Percentiles rank a stretch among this genome's conserved stretches.
These are phyloP conservation scores for Grallaria varia DNA, from an alignment of 2,113 vertebrate genomes.

Conservation along the genomic window DNA sequence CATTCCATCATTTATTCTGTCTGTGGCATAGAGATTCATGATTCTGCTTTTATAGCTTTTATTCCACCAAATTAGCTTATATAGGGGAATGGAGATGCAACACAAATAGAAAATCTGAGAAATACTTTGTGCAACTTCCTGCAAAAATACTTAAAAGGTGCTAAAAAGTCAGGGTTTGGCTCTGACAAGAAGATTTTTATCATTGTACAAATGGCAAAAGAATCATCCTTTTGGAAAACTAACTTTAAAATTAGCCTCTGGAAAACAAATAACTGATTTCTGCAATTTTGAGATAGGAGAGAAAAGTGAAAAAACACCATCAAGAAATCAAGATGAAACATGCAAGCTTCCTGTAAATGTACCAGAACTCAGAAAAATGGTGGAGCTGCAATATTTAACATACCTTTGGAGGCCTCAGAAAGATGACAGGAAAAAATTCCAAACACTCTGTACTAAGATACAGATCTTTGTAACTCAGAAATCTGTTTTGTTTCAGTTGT, in stretches of 20 bases:
- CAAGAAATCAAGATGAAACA: background rate
- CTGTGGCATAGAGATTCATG: background rate
- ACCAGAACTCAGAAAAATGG: background rate
- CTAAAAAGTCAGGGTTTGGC: background rate
- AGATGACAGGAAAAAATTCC: background rate
- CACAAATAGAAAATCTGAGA: background rate
- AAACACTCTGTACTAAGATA: background rate
- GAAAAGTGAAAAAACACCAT: background rate
- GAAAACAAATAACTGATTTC: background rate
- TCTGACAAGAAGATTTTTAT: background rate
- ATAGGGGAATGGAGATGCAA: background rate
- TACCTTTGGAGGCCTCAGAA: background rate
- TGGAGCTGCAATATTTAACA: background rate
- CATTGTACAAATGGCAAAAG: background rate
- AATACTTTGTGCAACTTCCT: background rate
- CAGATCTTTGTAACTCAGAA: background rate
- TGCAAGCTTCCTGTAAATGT: background rate
- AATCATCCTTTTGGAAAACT: background rate
- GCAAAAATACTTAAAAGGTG: background rate
- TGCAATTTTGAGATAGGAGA: background rate
- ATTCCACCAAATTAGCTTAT: background rate
- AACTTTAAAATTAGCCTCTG: background rate
- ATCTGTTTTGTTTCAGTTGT: background rate
- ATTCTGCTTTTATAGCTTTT: background rate
- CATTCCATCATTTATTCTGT: background rate